A percentile compares a stretch with the other conserved stretches of the same genome.
Conservation (phyloP, 2,797 vertebrate genomes). For the Peromyscus aztecus region DNA sequence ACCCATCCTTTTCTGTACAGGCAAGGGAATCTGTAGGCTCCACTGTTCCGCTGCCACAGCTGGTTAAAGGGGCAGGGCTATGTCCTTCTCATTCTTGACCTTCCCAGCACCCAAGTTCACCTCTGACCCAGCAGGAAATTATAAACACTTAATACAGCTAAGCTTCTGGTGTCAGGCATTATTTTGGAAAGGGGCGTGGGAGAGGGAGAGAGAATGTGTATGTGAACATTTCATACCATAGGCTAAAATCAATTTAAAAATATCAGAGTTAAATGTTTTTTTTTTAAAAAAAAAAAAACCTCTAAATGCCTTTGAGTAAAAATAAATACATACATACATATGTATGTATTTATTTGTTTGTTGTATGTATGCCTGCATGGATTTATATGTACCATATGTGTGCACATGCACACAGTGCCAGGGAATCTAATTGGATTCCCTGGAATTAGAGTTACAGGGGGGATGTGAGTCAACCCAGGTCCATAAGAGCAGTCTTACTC, state of each 20-base stretch:
- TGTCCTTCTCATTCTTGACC: not conserved
- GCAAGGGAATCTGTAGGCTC: not conserved
- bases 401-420: not conserved
- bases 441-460: not conserved
- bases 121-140: not conserved
- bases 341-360: not conserved
- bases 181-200: not conserved
- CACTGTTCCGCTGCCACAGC: not conserved
- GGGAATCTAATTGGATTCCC: not conserved
- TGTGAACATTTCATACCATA: not conserved
- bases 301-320: not conserved
- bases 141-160: not conserved
- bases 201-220: too few relatives aligned
- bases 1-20: not conserved
- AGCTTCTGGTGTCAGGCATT: not conserved
- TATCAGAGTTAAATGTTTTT: slow-evolving; percentile 21
- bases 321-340: not conserved
- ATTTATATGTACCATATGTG: not conserved
- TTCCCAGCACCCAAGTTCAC: not conserved
- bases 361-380: not conserved
- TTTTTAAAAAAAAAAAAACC: not conserved
- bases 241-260: slow-evolving; percentile 36
- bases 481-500: not conserved
- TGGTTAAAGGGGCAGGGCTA: not conserved
- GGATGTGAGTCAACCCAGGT: too few relatives aligned